A percentile compares a stretch with the other conserved stretches of the same genome.
These are phyloP conservation scores for Pocillopora verrucosa DNA, from an alignment of 64 coral and sea anemone species.

Conservation along the genomic window DNA sequence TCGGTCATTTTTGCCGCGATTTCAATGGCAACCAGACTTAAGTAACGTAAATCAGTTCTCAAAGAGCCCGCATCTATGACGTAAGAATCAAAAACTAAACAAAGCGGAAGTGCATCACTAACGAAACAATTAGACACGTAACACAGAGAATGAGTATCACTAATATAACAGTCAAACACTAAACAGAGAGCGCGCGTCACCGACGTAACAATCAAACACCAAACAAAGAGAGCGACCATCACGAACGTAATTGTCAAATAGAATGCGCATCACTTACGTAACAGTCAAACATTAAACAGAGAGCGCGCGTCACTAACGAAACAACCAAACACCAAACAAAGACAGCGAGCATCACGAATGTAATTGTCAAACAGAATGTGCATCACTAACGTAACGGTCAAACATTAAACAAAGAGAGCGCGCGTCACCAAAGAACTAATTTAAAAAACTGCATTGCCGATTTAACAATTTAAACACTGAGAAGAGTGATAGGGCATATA, in stretches of 20 bases:
- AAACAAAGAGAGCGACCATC: not conserved
- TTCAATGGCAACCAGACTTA: too few species aligned
- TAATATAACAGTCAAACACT: not conserved
- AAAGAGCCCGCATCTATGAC: not conserved
- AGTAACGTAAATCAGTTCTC: not conserved
- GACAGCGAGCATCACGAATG: not conserved
- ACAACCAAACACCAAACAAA: not conserved
- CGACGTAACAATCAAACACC: not conserved
- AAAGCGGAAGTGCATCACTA: not conserved
- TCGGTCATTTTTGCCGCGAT: not conserved
- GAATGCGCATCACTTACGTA: not conserved
- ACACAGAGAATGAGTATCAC: not conserved
- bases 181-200: not conserved
- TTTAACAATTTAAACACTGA: too few species aligned
- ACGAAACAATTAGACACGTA: not conserved
- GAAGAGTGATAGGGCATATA: too few species aligned
- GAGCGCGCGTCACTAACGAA: not conserved
- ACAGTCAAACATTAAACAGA: not conserved
- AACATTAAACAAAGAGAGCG: not conserved
- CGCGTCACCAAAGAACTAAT: too few species aligned
- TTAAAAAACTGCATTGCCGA: too few species aligned
- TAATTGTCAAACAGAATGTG: too few species aligned
- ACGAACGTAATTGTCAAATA: not conserved
- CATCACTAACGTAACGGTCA: not conserved
- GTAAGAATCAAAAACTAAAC: not conserved